Conservation (phyloP, 2,888 invertebrate genomes). For the Rugalucina vietnamica region DNA sequence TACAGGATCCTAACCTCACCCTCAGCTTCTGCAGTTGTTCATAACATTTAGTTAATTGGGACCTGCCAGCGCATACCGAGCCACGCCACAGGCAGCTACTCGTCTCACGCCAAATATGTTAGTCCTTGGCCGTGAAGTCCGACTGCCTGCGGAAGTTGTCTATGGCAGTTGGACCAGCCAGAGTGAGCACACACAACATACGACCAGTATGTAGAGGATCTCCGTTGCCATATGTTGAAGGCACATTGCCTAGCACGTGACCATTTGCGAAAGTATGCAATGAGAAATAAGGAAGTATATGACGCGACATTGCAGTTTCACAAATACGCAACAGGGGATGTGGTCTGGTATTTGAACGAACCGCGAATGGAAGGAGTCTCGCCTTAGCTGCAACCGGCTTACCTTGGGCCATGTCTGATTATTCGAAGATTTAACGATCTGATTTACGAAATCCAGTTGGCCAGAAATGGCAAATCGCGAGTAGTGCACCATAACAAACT, state of each 20-base stretch:
- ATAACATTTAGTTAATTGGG: background rate
- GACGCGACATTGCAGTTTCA: background rate
- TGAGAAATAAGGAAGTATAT: background rate
- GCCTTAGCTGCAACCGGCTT: background rate
- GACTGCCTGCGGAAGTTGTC: background rate
- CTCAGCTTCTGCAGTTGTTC: no score
- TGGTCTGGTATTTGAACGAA: background rate
- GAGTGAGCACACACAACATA: constrained; percentile 9
- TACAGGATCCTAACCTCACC: no score
- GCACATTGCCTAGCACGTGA: background rate
- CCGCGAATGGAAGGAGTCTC: background rate
- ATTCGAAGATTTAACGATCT: constrained; percentile 12
- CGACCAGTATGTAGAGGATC: background rate
- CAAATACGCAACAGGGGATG: background rate
- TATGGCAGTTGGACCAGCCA: no score
- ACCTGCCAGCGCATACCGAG: background rate
- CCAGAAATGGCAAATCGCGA: background rate
- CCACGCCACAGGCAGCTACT: background rate
- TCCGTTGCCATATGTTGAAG: background rate
- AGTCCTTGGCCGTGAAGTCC: background rate
- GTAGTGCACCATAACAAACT: constrained; percentile 24
- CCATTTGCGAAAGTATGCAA: background rate
- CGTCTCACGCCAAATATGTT: background rate
- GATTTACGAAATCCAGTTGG: constrained; percentile 7
- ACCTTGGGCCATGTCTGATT: background rate